These are phyloP conservation scores for Drosophila subsilvestris DNA, from an alignment of 2,888 invertebrate genomes.

Conservation along the genomic window DNA sequence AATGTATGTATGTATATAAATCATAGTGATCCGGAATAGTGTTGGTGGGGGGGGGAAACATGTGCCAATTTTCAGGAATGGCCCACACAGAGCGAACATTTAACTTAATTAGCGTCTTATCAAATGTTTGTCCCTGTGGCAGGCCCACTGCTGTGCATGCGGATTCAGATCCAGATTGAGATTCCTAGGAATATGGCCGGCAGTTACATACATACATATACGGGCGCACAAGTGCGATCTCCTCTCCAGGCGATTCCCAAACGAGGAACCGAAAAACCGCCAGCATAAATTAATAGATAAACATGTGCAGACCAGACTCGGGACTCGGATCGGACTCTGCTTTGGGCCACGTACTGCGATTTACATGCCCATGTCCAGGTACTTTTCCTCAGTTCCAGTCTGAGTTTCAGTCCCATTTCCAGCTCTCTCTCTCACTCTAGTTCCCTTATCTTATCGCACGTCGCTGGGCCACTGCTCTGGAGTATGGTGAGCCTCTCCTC, in stretches of 20 bases:
- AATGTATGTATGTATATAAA: neutral
- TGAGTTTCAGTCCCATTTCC: slow-evolving; percentile 6
- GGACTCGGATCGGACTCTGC: slow-evolving; percentile 15
- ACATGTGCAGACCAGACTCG: slow-evolving; percentile 53
- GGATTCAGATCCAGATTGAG: slow-evolving; percentile 20
- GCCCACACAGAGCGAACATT: slow-evolving; percentile 64
- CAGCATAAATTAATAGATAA: slow-evolving; percentile 82
- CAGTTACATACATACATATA: no score
- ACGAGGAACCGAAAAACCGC: slow-evolving; percentile 60
- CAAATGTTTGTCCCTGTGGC: slow-evolving; percentile 55
- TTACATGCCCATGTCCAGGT: slow-evolving; percentile 30
- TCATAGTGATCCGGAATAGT: neutral
- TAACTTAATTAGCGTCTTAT: slow-evolving; percentile 77
- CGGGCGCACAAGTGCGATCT: slow-evolving; percentile 54
- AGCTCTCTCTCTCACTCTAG: slow-evolving; percentile 16
- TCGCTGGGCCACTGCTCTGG: slow-evolving; percentile 33
- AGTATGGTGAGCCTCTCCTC: slow-evolving; percentile 41
- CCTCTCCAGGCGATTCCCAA: slow-evolving; percentile 44
- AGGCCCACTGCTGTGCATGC: slow-evolving; percentile 54
- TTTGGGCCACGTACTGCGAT: slow-evolving; percentile 55
- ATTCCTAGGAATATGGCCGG: slow-evolving; percentile 55
- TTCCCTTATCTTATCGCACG: slow-evolving; percentile 66
- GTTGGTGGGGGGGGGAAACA: slow-evolving; percentile 12
- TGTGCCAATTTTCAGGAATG: slow-evolving; percentile 40
- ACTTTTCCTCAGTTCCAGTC: slow-evolving; percentile 11